Base-by-base conservation (phyloP, 2,113 vertebrate genomes). In the Ciconia boyciana region DNA sequence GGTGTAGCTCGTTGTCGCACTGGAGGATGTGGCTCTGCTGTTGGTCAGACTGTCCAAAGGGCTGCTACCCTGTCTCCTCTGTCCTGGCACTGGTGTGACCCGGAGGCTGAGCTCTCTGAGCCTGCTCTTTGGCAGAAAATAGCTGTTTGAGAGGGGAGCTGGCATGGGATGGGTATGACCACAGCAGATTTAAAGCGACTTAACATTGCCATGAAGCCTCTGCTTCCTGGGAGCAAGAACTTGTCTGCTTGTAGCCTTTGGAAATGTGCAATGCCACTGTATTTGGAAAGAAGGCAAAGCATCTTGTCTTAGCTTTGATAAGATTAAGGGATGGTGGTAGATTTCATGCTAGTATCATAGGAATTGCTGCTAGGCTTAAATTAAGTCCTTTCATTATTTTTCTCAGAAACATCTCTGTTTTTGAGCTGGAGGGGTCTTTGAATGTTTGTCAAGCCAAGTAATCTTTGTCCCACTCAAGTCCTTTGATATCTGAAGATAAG, bases 401-500 rank as follows among this genome's bases (percentile, higher is more conserved):
- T 49, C 57, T 94, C 54, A 89, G 77, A 91, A 93, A 49, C 60
- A 16, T 86, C 31, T 94, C 83, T 94, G 74, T 1, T 65, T 93
- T 85, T 89, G 62, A 83, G 77, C 87, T 95, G 75, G 93, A 93
- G 74, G 78, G 66, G 49, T 92, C 91, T 96, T 80, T 87, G 69
- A 93, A 94, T 62, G 48, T 46, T 80, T 94, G 74, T 95, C 78
- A 87, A 74, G 87, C 74, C 62, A 25, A 90, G 74, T 89, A 91
- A 92, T 92, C 92, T 89, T 82, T 95, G 94, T 82, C 91, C 87
- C 32, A 83, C n/a, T 95, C 46, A 54, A 92, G 78, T 76, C 55
- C 74, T 95, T 96, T 97, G 95, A 97, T 96, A 95, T 87, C 49
- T 95, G 82, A 77, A 96, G 95, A 96, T 97, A 95, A 96, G 64